Evolutionary conservation across 2,888 invertebrate genomes (phyloP).

Genomic region (Oscheius sp.): DNA sequence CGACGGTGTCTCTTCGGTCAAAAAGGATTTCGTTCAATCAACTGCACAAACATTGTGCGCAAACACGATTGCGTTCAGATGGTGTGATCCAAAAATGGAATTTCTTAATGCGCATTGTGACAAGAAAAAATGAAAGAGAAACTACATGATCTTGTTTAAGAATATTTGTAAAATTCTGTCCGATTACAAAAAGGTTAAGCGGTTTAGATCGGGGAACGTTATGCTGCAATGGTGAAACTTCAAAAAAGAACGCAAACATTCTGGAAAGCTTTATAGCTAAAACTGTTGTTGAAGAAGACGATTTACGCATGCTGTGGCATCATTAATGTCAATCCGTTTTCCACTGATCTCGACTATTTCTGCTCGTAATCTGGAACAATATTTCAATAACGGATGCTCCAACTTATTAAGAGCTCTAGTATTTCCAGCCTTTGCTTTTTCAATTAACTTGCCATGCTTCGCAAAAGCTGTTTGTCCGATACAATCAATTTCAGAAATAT

Average conservation of each 20-base stretch:
- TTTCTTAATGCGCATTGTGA: too few species aligned
- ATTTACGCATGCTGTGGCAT: slow-evolving; percentile 30
- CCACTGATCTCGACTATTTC: slow-evolving; percentile 39
- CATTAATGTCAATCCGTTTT: slow-evolving; percentile 56
- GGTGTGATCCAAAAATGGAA: neutral
- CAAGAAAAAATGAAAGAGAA: neutral
- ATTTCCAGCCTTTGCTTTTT: slow-evolving; percentile 30
- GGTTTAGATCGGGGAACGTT: neutral
- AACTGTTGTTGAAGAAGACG: neutral
- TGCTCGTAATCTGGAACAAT: slow-evolving; percentile 44
- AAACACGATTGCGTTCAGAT: slow-evolving; percentile 9
- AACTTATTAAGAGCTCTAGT: slow-evolving; percentile 45
- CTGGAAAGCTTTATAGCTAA: neutral
- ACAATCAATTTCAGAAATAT: slow-evolving; percentile 32
- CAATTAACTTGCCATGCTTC: slow-evolving; percentile 22
- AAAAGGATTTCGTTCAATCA: slow-evolving; percentile 23
- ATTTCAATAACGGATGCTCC: neutral
- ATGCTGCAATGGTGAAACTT: neutral
- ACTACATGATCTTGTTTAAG: neutral
- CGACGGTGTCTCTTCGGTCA: neutral
- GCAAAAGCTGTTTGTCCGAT: slow-evolving; percentile 17
- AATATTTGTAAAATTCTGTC: neutral
- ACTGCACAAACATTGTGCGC: slow-evolving; percentile 26
- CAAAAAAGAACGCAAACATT: neutral
- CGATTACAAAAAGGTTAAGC: neutral